Evolutionary conservation across 2,797 vertebrate genomes (phyloP).

Genomic region (Eupleurogrammus muticus): DNA sequence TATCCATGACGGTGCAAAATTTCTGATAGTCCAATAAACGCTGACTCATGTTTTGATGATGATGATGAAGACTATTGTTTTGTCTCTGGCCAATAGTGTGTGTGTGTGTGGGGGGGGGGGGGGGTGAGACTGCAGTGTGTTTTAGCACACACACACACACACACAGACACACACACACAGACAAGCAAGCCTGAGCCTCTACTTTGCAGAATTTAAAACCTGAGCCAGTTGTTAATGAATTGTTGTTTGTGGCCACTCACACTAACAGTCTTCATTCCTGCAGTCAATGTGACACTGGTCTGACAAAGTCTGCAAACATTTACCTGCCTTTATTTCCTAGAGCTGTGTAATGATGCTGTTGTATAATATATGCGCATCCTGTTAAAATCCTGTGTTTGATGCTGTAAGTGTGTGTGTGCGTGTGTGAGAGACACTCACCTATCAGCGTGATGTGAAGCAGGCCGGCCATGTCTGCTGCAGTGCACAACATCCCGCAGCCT

Average conservation of each 20-base stretch:
- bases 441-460: conserved; percentile 51
- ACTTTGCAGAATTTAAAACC: conserved; percentile 19
- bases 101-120: conserved; percentile 31
- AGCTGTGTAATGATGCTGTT: no score
- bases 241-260: neutral
- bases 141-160: conserved; percentile 42
- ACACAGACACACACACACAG: conserved; percentile 50
- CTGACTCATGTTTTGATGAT: neutral
- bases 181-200: conserved; percentile 13
- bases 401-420: no score
- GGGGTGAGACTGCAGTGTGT: conserved; percentile 57
- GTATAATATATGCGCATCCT: neutral
- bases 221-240: neutral
- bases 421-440: conserved; percentile 53
- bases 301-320: conserved; percentile 25
- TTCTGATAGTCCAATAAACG: neutral
- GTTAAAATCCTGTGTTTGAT: no score
- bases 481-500: conserved; percentile 29
- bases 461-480: conserved; percentile 71
- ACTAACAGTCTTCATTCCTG: no score
- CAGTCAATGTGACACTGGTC: neutral
- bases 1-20: conserved; percentile 6
- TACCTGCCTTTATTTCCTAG: neutral
- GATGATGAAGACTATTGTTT: conserved; percentile 7
- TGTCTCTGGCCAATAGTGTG: conserved; percentile 19